Conservation (phyloP, 2,797 vertebrate species). For the Bovichtus variegatus region DNA sequence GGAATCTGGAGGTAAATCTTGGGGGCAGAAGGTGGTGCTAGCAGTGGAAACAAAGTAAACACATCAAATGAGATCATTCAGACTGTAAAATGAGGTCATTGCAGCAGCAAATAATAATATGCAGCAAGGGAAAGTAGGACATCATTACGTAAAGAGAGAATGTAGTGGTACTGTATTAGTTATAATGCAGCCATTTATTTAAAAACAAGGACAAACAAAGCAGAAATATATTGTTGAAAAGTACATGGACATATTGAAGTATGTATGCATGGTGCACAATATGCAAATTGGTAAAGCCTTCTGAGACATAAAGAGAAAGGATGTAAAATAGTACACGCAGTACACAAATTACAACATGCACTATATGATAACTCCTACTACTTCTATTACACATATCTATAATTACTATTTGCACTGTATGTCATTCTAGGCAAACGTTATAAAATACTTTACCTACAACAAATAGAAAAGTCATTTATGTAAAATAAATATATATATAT, state of each 20-base stretch:
- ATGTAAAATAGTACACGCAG: background rate
- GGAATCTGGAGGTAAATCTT: constrained; percentile 63
- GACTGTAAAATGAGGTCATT: background rate
- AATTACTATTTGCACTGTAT: background rate
- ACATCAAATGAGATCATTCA: constrained; percentile 9
- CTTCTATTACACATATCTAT: background rate
- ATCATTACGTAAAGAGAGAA: constrained; percentile 2
- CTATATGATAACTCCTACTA: background rate
- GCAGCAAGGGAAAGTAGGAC: constrained; percentile 10
- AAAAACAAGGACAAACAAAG: background rate
- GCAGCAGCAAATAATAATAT: constrained; percentile 10
- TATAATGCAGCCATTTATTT: background rate
- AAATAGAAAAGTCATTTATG: background rate
- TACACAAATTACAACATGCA: background rate
- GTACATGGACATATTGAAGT: background rate
- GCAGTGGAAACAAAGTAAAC: constrained; percentile 6
- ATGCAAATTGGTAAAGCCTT: background rate
- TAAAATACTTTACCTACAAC: background rate
- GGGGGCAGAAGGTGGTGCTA: constrained; percentile 65
- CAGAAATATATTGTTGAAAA: background rate
- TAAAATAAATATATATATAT: background rate
- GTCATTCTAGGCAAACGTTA: background rate
- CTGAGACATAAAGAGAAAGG: background rate
- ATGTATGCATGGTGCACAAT: background rate
- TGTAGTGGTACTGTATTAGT: constrained; percentile 9